Conservation (phyloP, 1,140 invertebrate genomes). For the Camponotus pennsylvanicus region DNA sequence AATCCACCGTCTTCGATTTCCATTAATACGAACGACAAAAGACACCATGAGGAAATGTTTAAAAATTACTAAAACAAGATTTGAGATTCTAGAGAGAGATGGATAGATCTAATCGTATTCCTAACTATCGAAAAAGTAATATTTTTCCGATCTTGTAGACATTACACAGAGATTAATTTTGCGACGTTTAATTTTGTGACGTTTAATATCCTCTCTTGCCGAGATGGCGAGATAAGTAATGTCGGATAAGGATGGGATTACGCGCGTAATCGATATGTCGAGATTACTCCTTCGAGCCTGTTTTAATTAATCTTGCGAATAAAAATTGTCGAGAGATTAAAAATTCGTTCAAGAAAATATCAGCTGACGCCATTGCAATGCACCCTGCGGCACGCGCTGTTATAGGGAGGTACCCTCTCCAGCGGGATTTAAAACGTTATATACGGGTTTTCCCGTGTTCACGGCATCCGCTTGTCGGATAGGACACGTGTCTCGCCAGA, state of each 20-base stretch:
- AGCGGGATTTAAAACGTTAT: conserved; percentile 69
- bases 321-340: neutral
- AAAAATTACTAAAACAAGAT: conserved; percentile 17
- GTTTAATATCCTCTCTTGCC: conserved; percentile 9
- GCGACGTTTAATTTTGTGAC: conserved; percentile 14
- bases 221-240: conserved; percentile 13
- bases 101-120: neutral
- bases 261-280: neutral
- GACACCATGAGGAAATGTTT: conserved; percentile 31
- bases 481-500: conserved; percentile 76
- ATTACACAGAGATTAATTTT: conserved; percentile 36
- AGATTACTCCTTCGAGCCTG: neutral
- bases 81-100: conserved; percentile 34
- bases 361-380: conserved; percentile 61
- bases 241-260: neutral
- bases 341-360: conserved; percentile 9
- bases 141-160: neutral
- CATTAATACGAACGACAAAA: conserved; percentile 45
- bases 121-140: conserved; percentile 23
- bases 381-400: conserved; percentile 75
- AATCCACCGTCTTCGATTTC: conserved; percentile 59
- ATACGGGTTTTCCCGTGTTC: conserved; percentile 63
- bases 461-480: conserved; percentile 68
- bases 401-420: conserved; percentile 65
- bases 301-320: neutral